These are phyloP conservation scores for Diplolepis rosae DNA, from an alignment of 2,888 invertebrate genomes.

Conservation along the genomic window DNA sequence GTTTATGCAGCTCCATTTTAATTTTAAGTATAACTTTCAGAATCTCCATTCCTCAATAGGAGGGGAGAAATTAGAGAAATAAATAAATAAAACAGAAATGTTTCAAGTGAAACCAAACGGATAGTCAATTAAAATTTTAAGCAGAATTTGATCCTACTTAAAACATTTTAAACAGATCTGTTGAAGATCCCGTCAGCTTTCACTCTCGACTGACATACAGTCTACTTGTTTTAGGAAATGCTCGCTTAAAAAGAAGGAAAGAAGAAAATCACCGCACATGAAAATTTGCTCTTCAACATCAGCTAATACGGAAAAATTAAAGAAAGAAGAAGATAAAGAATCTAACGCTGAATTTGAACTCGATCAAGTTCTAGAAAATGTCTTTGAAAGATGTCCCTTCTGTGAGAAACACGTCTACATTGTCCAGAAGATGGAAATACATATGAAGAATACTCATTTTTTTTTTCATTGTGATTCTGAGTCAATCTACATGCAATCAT, in stretches of 20 bases:
- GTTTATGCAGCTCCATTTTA: too few species aligned
- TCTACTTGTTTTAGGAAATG: constrained; percentile 56
- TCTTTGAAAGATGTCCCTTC: constrained; percentile 52
- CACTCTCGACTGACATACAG: constrained; percentile 38
- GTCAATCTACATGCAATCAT: constrained; percentile 53
- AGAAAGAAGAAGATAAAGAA: background rate
- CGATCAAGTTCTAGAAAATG: constrained; percentile 39
- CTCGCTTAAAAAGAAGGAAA: constrained; percentile 38
- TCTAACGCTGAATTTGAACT: constrained; percentile 20
- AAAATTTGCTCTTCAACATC: background rate
- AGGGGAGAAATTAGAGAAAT: too few species aligned
- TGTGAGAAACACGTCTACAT: constrained; percentile 50
- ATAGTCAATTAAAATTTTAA: too few species aligned
- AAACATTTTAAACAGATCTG: background rate
- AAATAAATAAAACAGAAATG: too few species aligned
- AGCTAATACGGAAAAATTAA: background rate
- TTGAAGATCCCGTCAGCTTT: background rate
- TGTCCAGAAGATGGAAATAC: constrained; percentile 46
- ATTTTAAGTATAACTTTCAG: too few species aligned
- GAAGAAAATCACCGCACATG: background rate
- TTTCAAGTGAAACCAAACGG: too few species aligned
- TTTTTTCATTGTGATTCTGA: constrained; percentile 41
- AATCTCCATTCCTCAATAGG: too few species aligned
- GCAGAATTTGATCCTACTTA: too few species aligned
- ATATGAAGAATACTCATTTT: constrained; percentile 49